phyloP scores from a whole-genome alignment of 2,888 invertebrate genomes.

The Alitta virens region DNA sequence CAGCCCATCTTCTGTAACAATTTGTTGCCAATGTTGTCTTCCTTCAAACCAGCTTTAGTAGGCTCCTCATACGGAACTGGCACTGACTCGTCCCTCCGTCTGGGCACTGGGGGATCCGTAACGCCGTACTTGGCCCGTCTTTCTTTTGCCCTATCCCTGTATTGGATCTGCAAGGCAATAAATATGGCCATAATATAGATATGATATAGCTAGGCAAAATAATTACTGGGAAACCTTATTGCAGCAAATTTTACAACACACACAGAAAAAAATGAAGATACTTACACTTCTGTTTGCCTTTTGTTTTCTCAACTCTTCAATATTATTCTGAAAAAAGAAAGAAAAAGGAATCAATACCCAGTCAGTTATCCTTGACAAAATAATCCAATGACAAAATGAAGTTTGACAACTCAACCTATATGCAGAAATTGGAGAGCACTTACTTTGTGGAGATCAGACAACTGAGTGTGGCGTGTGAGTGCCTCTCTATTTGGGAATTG shows the following conservation, averaged over 20 bases:
- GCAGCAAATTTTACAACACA: no score
- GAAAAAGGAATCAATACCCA: not conserved
- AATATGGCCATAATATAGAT: no score
- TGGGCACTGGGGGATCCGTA: conserved; percentile 47
- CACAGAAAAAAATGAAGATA: no score
- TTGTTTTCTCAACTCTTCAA: conserved; percentile 17
- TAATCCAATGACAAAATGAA: no score
- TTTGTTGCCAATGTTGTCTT: conserved; percentile 91
- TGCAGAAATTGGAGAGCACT: no score
- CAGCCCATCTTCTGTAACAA: conserved; percentile 98
- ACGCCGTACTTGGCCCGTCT: conserved; percentile 75
- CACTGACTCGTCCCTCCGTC: not conserved
- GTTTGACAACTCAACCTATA: no score
- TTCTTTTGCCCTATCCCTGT: conserved; percentile 95
- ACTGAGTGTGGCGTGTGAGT: conserved; percentile 82
- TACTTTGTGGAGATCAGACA: conserved; percentile 87
- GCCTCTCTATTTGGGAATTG: conserved; percentile 89
- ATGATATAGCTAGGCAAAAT: no score
- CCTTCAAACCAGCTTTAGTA: conserved; percentile 67
- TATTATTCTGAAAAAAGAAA: conserved; percentile 23
- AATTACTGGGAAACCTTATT: no score
- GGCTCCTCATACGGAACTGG: conserved; percentile 43
- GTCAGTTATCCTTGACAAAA: no score
- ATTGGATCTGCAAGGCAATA: conserved; percentile 56
- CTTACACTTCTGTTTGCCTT: conserved; percentile 1